Percentiles rank a stretch among this genome's conserved stretches.
phyloP scores from a whole-genome alignment of 2,113 vertebrate species.

The Myrmecobius fasciatus region DNA sequence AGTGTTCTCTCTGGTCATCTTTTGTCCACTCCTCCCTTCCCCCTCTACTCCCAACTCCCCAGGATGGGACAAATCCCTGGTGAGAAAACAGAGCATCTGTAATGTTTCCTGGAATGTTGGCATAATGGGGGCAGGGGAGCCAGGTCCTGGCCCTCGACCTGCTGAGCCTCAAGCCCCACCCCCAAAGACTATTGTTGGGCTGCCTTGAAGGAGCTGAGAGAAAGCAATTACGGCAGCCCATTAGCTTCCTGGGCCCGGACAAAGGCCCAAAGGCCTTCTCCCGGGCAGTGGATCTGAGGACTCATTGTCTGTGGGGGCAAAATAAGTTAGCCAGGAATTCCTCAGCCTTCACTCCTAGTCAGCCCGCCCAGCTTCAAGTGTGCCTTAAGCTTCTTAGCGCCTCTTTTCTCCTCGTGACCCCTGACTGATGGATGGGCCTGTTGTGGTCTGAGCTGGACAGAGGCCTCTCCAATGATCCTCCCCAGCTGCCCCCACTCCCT shows the following conservation, averaged over 20 bases:
- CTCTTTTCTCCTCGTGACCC: not conserved
- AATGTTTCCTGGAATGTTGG: slow-evolving; percentile 81
- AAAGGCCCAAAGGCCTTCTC: slow-evolving; percentile 67
- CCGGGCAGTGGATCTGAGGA: slow-evolving; percentile 63
- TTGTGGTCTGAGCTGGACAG: slow-evolving; percentile 14
- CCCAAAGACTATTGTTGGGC: slow-evolving; percentile 78
- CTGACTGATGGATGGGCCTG: slow-evolving; percentile 67
- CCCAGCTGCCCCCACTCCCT: not conserved
- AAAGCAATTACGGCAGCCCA: slow-evolving; percentile 80
- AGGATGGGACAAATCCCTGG: slow-evolving; percentile 80
- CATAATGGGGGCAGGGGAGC: slow-evolving; percentile 75
- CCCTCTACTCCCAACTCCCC: slow-evolving; percentile 75
- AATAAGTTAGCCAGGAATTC: slow-evolving; percentile 70
- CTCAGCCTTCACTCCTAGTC: slow-evolving; percentile 24
- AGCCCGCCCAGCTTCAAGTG: slow-evolving; percentile 58
- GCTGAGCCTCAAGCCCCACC: slow-evolving; percentile 79
- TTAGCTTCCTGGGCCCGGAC: slow-evolving; percentile 60
- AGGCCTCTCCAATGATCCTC: slow-evolving; percentile 37
- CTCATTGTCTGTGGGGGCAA: slow-evolving; percentile 64
- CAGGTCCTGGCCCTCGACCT: slow-evolving; percentile 74
- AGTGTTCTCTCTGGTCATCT: slow-evolving; percentile 58
- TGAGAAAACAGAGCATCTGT: slow-evolving; percentile 81
- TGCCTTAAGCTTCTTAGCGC: slow-evolving; percentile 64
- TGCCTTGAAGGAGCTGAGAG: slow-evolving; percentile 77
- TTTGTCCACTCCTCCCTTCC: not conserved